Base-by-base conservation (phyloP, 2,797 vertebrate species). In the Anolis apletophallus region DNA sequence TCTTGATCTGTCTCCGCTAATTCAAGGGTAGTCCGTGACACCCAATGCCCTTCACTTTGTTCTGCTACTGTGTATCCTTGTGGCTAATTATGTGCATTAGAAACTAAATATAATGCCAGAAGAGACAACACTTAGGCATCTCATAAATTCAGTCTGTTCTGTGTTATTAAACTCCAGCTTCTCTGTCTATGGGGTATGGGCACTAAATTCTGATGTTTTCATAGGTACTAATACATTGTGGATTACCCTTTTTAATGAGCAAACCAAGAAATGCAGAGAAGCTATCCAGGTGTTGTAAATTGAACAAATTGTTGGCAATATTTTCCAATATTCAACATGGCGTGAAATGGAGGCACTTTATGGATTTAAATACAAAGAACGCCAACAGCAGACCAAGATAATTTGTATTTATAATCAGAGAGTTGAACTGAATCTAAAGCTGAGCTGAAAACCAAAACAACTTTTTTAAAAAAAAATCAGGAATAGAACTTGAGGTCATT, bases 241-340 rank as follows among this genome's bases (percentile, higher is more conserved):
- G 40, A 85, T 91, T 91, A 84, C 82, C 57, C 59, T 72, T 90
- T 95, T 94, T 94, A 93, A 46, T 91, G 90, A 91, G 32, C 80
- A 72, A 88, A 74, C 89, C 80, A 89, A 88, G 84, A 91, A 90
- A 88, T 82, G 78, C 71, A 93, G 87, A 86, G 88, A 88, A 88
- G 71, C 59, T 93, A 88, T 94, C 54, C 85, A 77, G 69, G 16
- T 89, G 32, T 68, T 88, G 85, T 88, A 95, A 96, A 96, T 91
- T 89, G 69, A 93, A 89, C 87, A 92, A 90, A 94, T 90, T 91
- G 83, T 59, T 89, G 92, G 54, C 86, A 95, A 88, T 85, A 86
- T 89, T 90, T 91, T 86, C 36, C 87, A 89, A 91, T 91, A 91
- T 89, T 92, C 92, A 94, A 85, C 77, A 91, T 80, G 17, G 19